Percentiles rank a stretch among this genome's conserved stretches.
phyloP scores from a whole-genome alignment of 2,113 vertebrate species.

The Lepidothrix coronata region DNA sequence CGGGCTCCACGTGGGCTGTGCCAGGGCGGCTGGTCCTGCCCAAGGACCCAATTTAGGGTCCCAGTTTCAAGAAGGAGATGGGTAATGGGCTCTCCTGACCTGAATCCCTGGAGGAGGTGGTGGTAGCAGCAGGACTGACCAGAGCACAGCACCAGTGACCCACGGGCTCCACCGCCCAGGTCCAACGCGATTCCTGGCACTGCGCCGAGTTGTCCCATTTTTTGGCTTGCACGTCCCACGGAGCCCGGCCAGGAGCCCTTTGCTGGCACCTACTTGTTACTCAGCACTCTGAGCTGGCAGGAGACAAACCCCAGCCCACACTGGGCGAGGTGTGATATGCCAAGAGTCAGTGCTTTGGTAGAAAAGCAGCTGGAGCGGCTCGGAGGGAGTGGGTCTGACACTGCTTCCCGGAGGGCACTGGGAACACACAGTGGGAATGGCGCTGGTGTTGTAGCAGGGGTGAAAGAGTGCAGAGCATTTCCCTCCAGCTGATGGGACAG shows the following conservation, averaged over 20 bases:
- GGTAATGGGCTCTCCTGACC: neutral
- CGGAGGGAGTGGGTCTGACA: neutral
- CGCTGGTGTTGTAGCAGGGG: neutral
- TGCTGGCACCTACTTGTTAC: too few species aligned
- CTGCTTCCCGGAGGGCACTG: neutral
- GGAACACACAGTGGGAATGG: neutral
- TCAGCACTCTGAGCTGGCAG: neutral
- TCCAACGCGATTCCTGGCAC: neutral
- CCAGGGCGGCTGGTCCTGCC: neutral
- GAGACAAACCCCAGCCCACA: neutral
- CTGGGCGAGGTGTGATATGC: fast-evolving
- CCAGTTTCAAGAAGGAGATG: neutral
- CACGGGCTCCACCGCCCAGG: neutral
- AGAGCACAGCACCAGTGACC: neutral
- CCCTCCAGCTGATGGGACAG: neutral
- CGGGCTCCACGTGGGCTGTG: neutral
- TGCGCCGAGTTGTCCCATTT: fast-evolving
- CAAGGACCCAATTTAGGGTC: neutral
- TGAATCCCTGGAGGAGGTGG: neutral
- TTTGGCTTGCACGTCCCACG: neutral
- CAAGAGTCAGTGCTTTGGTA: fast-evolving
- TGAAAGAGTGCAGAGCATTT: neutral
- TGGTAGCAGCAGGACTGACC: fast-evolving
- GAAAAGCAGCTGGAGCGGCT: neutral
- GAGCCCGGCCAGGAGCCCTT: neutral